Evolutionary conservation across 2,888 invertebrate genomes (phyloP).

Genomic region (Gymnocheta viridis): DNA sequence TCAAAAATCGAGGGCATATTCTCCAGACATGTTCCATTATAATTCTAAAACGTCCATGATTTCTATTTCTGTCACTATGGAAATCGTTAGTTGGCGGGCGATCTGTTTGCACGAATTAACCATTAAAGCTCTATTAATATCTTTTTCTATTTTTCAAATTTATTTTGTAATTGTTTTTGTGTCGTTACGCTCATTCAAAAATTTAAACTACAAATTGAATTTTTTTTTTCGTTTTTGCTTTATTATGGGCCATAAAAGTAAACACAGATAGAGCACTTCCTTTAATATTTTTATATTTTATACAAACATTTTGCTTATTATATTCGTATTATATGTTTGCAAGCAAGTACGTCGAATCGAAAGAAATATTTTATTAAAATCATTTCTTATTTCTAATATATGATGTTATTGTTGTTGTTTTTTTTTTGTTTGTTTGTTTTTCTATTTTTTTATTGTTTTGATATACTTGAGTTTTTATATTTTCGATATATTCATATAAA

Average conservation of each 20-base stretch:
- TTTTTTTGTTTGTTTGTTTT: conserved; percentile 6
- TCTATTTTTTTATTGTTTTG: conserved; percentile 31
- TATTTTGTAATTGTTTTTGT: conserved; percentile 3
- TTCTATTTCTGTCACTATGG: too few relatives aligned
- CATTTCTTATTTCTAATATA: conserved; percentile 27
- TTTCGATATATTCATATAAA: neutral
- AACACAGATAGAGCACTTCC: conserved; percentile 42
- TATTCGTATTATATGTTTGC: neutral
- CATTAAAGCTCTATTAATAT: neutral
- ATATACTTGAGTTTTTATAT: conserved; percentile 52
- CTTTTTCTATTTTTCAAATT: neutral
- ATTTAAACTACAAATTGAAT: conserved; percentile 7
- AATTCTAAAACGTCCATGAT: too few relatives aligned
- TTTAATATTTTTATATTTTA: conserved; percentile 21
- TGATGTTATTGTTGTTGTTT: conserved; percentile 37
- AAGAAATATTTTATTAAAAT: conserved; percentile 14
- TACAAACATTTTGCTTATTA: conserved; percentile 18
- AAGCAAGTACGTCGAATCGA: neutral
- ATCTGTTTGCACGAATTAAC: neutral
- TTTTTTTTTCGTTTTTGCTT: neutral
- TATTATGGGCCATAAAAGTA: conserved; percentile 19
- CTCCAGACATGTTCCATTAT: too few relatives aligned
- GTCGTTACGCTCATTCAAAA: conserved; percentile 29
- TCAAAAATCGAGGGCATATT: too few relatives aligned
- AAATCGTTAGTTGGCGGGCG: too few relatives aligned